Conservation (phyloP, 2,113 vertebrate species). For the Suncus etruscus region DNA sequence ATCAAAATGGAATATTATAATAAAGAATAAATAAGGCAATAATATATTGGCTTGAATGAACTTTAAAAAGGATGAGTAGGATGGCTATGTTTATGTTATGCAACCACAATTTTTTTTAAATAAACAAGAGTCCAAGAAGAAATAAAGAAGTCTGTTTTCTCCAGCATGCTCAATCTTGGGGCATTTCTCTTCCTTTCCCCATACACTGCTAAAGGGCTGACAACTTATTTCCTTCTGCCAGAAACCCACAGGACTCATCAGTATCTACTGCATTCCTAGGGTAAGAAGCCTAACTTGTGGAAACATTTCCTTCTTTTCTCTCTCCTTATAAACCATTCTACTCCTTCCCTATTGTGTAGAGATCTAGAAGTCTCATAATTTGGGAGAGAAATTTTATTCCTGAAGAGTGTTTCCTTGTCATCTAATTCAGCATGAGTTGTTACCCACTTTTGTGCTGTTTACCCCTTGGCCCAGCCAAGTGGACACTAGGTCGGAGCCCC, state of each 20-base stretch:
- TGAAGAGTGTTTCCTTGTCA: not conserved
- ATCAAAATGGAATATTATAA: conserved; percentile 1
- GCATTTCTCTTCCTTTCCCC: not conserved
- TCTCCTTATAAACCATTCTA: not conserved
- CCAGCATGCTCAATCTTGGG: not conserved
- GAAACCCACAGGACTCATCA: not conserved
- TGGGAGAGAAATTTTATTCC: not conserved
- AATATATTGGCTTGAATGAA: not conserved
- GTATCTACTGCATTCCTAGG: not conserved
- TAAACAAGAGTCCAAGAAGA: not conserved
- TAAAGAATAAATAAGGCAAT: not conserved
- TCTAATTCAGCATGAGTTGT: not conserved
- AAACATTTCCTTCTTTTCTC: no score
- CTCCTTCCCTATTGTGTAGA: not conserved
- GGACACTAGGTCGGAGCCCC: not conserved
- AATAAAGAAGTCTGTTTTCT: not conserved
- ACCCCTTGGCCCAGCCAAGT: not conserved
- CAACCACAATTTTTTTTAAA: not conserved
- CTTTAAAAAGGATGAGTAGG: not conserved
- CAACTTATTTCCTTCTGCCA: not conserved
- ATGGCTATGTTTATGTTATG: not conserved
- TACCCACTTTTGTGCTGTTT: not conserved
- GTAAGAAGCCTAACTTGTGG: not conserved
- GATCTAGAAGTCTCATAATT: not conserved
- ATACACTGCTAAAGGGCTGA: not conserved